Conservation (phyloP, 1,140 invertebrate species). For the Heliconius hermathena region DNA sequence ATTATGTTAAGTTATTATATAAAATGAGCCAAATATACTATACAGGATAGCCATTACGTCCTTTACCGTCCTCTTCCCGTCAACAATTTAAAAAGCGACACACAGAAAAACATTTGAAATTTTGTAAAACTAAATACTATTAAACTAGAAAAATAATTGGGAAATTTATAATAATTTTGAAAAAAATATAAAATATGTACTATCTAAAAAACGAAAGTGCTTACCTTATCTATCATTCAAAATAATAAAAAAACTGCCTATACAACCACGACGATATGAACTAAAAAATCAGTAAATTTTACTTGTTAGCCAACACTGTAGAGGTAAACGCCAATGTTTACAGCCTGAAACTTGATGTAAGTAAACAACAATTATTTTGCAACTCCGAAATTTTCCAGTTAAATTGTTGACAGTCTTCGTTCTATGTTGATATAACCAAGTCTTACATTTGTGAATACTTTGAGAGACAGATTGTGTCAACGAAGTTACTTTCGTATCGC, state of each 20-base stretch:
- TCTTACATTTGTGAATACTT: conserved; percentile 6
- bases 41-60: too few relatives aligned
- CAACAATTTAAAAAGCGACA: too few relatives aligned
- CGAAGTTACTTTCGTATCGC: conserved; percentile 12
- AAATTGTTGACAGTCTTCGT: conserved; percentile 27
- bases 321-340: conserved; percentile 9
- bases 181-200: too few relatives aligned
- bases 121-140: too few relatives aligned
- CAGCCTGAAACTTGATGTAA: conserved; percentile 19
- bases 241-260: too few relatives aligned
- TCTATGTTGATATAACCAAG: conserved; percentile 24
- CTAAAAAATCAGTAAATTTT: not conserved
- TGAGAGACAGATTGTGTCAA: conserved; percentile 12
- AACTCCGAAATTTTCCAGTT: conserved; percentile 32
- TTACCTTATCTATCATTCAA: not conserved
- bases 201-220: too few relatives aligned
- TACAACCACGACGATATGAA: not conserved
- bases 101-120: too few relatives aligned
- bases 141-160: too few relatives aligned
- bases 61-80: too few relatives aligned
- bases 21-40: too few relatives aligned
- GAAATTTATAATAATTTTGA: too few relatives aligned
- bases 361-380: conserved; percentile 35
- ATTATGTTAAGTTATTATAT: too few relatives aligned
- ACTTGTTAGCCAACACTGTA: not conserved